Evolutionary conservation across 2,888 invertebrate species (phyloP).

Genomic region (Morpho helenor): DNA sequence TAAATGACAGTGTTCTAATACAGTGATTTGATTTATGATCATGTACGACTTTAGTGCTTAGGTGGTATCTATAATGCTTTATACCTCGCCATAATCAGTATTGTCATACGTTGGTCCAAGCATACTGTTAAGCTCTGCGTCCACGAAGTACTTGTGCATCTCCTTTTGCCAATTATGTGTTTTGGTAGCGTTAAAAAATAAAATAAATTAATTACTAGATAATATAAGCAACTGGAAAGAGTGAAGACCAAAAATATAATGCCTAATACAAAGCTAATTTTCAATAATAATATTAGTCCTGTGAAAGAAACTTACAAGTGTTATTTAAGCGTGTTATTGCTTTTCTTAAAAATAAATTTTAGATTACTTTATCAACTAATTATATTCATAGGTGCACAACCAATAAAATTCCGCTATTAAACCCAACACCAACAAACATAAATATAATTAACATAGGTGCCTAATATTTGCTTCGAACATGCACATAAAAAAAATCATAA

Average conservation of each 20-base stretch:
- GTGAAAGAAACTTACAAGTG: constrained; percentile 1
- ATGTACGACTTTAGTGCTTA: constrained; percentile 6
- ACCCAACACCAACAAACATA: no score
- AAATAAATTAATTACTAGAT: constrained; percentile 56
- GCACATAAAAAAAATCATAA: no score
- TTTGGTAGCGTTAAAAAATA: constrained; percentile 74
- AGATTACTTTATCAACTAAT: no score
- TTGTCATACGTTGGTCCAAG: constrained; percentile 81
- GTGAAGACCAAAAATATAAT: constrained; percentile 16
- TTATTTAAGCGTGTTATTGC: not conserved
- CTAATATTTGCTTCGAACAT: no score
- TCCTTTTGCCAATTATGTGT: constrained; percentile 81
- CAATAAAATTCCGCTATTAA: no score
- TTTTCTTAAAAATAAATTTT: no score
- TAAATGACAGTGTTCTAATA: constrained; percentile 5
- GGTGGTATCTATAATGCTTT: constrained; percentile 10
- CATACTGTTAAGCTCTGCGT: constrained; percentile 89
- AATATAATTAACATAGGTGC: no score
- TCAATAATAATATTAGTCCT: not conserved
- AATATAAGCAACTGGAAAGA: constrained; percentile 23
- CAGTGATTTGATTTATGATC: constrained; percentile 3
- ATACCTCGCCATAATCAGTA: constrained; percentile 73
- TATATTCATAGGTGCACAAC: no score
- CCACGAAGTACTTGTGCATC: constrained; percentile 90
- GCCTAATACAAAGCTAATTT: constrained; percentile 2